Base-by-base conservation (phyloP, 92 coral and sea anemone species). In the Phymanthus crucifer region DNA sequence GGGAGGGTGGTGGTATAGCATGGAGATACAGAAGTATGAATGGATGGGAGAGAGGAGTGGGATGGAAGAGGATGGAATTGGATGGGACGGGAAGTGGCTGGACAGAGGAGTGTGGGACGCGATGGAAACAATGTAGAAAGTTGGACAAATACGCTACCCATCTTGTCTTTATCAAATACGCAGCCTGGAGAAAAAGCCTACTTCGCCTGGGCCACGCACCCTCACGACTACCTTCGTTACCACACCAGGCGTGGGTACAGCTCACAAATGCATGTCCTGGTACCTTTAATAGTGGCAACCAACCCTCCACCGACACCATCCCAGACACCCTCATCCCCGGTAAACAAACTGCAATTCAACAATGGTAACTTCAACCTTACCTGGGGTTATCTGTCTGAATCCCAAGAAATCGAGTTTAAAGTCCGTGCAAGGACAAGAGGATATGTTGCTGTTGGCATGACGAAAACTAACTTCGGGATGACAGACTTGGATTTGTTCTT, bases 391-490 rank as follows among this genome's bases (percentile, higher is more conserved):
- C 72, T 45, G 32, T 36, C 19, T 32, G 80, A 21, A 45, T 37
- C 40, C 14, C 77, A 81, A 31, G 83, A 75, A 34, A 58, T 86
- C 74, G 26, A 80, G 66, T 86, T 81, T 68, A 80, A 81, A 40
- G 83, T 80, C 24, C 56, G 52, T 13, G 90, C 48, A 6, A 70
- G 32, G 23, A 65, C 90, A 1, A 56, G 26, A 7, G 90, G 90
- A 6, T 86, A 80, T 79, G 78, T 86, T 0, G 90, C 73, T 1
- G 70, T 86, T n/a, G 90, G 90, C 1, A 74, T 86, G 27, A 74
- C 86, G 13, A 80, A 58, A 32, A 75, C 72, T 1, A 83, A 83
- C 18, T 23, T 40, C 2, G 66, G 61, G 14, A 86, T 86, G 90
- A 75, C 32, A 18, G 45, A 81, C 77, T 80, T 80, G 26, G 90